phyloP scores from a whole-genome alignment of 2,113 vertebrate genomes.

The Junco hyemalis region DNA sequence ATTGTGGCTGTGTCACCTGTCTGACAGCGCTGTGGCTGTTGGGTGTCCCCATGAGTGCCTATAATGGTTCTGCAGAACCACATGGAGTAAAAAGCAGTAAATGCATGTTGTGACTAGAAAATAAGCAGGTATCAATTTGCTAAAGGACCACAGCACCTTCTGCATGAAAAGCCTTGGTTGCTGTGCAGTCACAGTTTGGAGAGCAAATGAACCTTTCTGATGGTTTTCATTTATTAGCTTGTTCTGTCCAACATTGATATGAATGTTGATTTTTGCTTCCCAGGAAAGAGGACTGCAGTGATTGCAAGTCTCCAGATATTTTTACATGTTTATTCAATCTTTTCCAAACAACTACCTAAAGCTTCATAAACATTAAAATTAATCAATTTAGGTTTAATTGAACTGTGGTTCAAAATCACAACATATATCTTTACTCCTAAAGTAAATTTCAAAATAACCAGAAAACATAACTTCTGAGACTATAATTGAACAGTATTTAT shows the following conservation, averaged over 20 bases:
- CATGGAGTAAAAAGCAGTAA: not conserved
- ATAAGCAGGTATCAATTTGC: not conserved
- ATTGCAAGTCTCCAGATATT: not conserved
- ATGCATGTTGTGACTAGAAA: not conserved
- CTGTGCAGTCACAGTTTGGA: not conserved
- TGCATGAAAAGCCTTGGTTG: not conserved
- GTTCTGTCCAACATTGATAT: not conserved
- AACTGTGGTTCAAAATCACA: not conserved
- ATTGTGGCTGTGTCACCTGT: not conserved
- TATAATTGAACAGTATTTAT: slow-evolving; percentile 2
- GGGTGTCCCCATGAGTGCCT: not conserved
- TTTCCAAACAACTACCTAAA: not conserved
- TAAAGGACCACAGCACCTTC: not conserved
- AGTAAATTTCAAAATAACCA: slow-evolving; percentile 6
- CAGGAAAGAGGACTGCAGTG: not conserved
- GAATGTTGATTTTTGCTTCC: not conserved
- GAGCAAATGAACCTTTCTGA: not conserved
- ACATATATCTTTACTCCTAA: not conserved
- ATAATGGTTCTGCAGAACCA: not conserved
- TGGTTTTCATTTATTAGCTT: not conserved
- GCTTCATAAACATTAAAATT: not conserved
- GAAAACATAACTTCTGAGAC: not conserved
- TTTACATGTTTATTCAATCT: not conserved
- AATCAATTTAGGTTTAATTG: slow-evolving; percentile 15
- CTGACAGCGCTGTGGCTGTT: not conserved